Conservation (phyloP, 2,888 invertebrate genomes). For the Aporophyla lueneburgensis region DNA sequence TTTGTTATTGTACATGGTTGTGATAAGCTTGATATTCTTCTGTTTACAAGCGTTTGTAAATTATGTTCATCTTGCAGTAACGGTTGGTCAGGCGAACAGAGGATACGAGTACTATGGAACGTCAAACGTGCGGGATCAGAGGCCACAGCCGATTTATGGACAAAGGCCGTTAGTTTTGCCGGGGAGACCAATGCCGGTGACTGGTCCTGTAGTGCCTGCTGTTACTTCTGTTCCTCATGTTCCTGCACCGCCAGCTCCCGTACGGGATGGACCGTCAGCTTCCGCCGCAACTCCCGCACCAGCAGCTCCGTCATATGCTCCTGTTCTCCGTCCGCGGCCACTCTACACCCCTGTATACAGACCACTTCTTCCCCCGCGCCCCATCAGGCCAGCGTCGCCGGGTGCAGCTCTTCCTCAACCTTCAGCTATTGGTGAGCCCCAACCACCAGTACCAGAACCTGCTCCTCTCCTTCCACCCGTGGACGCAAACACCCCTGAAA, state of each 20-base stretch:
- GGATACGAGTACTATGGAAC: constrained; percentile 61
- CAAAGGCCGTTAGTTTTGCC: constrained; percentile 16
- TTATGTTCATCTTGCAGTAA: constrained; percentile 49
- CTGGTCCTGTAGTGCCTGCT: not conserved
- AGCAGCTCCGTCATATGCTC: not conserved
- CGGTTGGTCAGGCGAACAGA: constrained; percentile 22
- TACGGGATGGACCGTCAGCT: not conserved
- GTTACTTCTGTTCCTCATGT: not conserved
- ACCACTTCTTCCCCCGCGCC: constrained; percentile 23
- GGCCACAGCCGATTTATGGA: constrained; percentile 35
- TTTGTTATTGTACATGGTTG: constrained; percentile 26
- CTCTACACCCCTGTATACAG: constrained; percentile 3
- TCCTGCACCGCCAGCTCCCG: not conserved
- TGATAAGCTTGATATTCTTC: constrained; percentile 19
- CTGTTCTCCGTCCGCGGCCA: not conserved
- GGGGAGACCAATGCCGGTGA: not conserved
- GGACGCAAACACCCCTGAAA: not conserved
- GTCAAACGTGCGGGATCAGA: constrained; percentile 66
- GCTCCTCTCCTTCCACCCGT: not conserved
- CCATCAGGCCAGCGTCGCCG: not conserved
- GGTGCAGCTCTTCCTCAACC: not conserved
- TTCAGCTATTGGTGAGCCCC: not conserved
- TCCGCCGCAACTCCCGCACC: not conserved
- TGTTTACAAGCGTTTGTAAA: constrained; percentile 26
- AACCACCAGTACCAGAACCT: constrained; percentile 9